Conservation (phyloP, 2,888 invertebrate genomes). For the Hanleya hanleyi region DNA sequence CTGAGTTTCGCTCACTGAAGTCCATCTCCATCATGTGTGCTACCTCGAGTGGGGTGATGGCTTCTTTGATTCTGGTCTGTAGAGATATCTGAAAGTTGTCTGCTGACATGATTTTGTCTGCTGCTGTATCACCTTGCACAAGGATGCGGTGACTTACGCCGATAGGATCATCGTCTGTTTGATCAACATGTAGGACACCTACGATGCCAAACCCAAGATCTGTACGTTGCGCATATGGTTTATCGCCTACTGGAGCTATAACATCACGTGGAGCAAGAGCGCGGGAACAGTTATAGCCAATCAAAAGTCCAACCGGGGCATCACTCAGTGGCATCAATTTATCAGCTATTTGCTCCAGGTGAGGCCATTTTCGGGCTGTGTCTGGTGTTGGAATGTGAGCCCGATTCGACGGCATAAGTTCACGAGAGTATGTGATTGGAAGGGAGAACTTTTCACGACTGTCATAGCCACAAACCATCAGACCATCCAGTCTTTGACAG, state of each 20-base stretch:
- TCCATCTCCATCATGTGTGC: background rate
- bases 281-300: conserved; percentile 42
- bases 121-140: no score
- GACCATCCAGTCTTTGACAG: conserved; percentile 18
- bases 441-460: conserved; percentile 21
- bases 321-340: conserved; percentile 24
- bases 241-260: no score
- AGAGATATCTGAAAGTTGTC: background rate
- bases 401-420: conserved; percentile 35
- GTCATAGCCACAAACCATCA: conserved; percentile 29
- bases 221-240: no score
- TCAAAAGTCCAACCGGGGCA: conserved; percentile 37
- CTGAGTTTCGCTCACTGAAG: background rate
- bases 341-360: conserved; percentile 29
- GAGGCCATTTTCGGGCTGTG: conserved; percentile 36
- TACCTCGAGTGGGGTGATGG: background rate
- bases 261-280: conserved; percentile 42
- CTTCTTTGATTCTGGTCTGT: background rate
- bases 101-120: no score
- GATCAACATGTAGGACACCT: conserved; percentile 12
- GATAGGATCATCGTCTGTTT: no score
- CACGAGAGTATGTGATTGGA: conserved; percentile 35
- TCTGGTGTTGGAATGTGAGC: conserved; percentile 42
- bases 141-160: no score
- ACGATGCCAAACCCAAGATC: conserved; percentile 37